Conservation (phyloP, 2,113 vertebrate species). For the Oncorhynchus keta region DNA sequence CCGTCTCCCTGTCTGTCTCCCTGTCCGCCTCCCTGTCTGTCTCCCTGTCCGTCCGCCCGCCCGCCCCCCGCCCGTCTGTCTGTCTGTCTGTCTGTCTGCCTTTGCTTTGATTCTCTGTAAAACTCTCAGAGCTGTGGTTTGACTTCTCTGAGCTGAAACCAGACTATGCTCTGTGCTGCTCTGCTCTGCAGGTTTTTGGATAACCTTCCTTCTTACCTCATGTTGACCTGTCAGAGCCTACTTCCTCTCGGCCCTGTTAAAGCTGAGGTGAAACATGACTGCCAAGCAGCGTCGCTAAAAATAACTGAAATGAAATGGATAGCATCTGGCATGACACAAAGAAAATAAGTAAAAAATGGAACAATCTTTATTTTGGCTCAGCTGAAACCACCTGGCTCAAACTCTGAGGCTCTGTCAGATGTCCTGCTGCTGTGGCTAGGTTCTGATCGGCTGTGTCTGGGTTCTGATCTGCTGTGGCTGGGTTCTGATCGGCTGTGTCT, state of each 20-base stretch:
- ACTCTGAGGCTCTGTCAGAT: no score
- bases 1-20: neutral
- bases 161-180: constrained; percentile 51
- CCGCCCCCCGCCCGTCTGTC: no score
- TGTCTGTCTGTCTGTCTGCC: constrained; percentile 21
- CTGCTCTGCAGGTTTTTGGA: constrained; percentile 49
- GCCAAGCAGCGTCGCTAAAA: constrained; percentile 58
- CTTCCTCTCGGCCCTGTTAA: constrained; percentile 47
- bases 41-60: constrained; percentile 10
- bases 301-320: constrained; percentile 52
- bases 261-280: constrained; percentile 50
- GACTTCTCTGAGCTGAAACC: constrained; percentile 30
- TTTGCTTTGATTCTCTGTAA: constrained; percentile 36
- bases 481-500: neutral
- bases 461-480: no score
- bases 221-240: constrained; percentile 44
- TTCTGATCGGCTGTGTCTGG: no score
- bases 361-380: constrained; percentile 28
- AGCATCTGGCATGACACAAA: constrained; percentile 36
- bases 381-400: neutral
- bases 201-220: constrained; percentile 37
- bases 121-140: constrained; percentile 18
- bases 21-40: neutral
- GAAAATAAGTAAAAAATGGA: constrained; percentile 21
- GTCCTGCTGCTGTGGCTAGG: no score